Evolutionary conservation across 2,888 invertebrate genomes (phyloP).

Genomic region (Mycalesis mineus): DNA sequence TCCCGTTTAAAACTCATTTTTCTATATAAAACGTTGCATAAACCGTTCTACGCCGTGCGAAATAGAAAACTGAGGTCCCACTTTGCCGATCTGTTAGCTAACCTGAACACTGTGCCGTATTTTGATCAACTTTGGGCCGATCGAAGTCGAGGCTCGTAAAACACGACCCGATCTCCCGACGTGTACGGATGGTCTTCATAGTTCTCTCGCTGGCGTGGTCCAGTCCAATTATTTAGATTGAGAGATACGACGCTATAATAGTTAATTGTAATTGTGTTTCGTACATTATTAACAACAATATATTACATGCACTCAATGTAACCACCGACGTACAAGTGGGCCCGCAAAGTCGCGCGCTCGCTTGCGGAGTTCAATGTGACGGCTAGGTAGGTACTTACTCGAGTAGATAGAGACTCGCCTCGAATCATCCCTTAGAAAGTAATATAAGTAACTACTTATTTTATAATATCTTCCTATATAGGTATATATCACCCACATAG

Average conservation of each 20-base stretch:
- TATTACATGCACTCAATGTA: not conserved
- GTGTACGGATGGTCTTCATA: not conserved
- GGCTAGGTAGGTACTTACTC: not conserved
- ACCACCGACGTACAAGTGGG: not conserved
- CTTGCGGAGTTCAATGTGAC: not conserved
- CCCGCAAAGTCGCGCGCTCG: not conserved
- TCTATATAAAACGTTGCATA: constrained; percentile 11
- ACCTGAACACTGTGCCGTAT: not conserved
- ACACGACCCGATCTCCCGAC: not conserved
- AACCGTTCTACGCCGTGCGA: not conserved
- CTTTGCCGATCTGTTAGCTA: not conserved
- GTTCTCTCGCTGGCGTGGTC: not conserved
- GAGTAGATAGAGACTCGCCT: too few relatives aligned
- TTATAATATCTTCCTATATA: too few relatives aligned
- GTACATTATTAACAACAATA: not conserved
- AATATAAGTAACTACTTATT: too few relatives aligned
- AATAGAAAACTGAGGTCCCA: not conserved
- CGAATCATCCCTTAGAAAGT: too few relatives aligned
- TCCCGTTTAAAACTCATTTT: constrained; percentile 19
- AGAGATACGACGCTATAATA: not conserved
- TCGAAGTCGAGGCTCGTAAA: constrained; percentile 2
- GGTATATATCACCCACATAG: too few relatives aligned
- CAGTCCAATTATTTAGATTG: not conserved
- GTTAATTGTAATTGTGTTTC: not conserved
- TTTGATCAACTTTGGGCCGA: not conserved